phyloP scores from a whole-genome alignment of 2,888 invertebrate species.

The Exocentrus adspersus region DNA sequence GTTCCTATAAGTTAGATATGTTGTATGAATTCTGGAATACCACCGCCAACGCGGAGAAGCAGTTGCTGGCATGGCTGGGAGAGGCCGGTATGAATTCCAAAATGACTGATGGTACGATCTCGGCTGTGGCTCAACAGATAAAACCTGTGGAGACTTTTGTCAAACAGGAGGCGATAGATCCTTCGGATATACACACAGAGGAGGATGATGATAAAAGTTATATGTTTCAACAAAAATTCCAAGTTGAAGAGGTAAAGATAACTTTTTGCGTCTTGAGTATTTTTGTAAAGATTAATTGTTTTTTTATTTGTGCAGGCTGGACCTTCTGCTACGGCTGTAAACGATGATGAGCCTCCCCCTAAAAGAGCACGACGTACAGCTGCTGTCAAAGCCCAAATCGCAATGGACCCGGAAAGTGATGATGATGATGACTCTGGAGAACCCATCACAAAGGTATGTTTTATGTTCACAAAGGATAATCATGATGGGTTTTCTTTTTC shows the following conservation, averaged over 20 bases:
- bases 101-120: slow-evolving; percentile 33
- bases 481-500: too few species aligned
- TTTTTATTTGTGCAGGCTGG: slow-evolving; percentile 16
- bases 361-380: slow-evolving; percentile 57
- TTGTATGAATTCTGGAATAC: slow-evolving; percentile 78
- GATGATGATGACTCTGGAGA: slow-evolving; percentile 54
- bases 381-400: slow-evolving; percentile 54
- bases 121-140: slow-evolving; percentile 34
- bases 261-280: too few species aligned
- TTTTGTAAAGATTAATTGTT: too few species aligned
- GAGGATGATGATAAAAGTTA: slow-evolving; percentile 40
- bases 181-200: slow-evolving; percentile 36
- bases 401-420: slow-evolving; percentile 51
- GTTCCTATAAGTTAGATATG: slow-evolving; percentile 76
- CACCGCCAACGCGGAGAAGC: slow-evolving; percentile 73
- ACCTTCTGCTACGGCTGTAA: slow-evolving; percentile 37
- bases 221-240: slow-evolving; percentile 37
- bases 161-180: slow-evolving; percentile 47
- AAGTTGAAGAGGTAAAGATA: slow-evolving; percentile 40
- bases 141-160: slow-evolving; percentile 44
- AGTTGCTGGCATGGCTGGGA: slow-evolving; percentile 59
- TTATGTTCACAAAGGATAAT: not conserved
- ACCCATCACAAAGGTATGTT: slow-evolving; percentile 54
- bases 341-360: slow-evolving; percentile 47
- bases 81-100: slow-evolving; percentile 47